phyloP scores from a whole-genome alignment of 92 coral and sea anemone genomes.

The Chrysogorgia sp. region DNA sequence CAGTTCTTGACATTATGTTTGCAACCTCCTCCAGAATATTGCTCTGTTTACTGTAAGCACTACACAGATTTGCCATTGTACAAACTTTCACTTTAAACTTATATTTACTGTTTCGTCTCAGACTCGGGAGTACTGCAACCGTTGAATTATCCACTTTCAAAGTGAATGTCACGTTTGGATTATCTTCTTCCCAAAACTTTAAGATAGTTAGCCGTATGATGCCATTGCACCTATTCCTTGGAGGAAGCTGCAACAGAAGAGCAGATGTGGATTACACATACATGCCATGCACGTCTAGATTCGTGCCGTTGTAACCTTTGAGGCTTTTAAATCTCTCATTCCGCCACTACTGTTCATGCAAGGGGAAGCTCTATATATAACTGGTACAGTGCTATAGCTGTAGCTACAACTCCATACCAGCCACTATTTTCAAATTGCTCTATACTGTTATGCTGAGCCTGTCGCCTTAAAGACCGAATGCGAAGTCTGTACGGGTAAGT shows the following conservation, averaged over 20 bases:
- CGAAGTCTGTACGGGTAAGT: no score
- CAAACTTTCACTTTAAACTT: not conserved
- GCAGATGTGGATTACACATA: no score
- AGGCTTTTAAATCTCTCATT: no score
- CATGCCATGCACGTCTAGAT: no score
- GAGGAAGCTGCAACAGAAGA: not conserved
- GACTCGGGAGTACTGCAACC: not conserved
- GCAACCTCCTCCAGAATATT: not conserved
- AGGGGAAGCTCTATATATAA: no score
- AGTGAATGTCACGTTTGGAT: not conserved
- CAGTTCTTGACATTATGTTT: not conserved
- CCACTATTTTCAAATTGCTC: no score
- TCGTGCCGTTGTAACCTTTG: no score
- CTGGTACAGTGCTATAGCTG: no score
- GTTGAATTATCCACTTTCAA: not conserved
- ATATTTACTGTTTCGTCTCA: not conserved
- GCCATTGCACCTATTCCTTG: not conserved
- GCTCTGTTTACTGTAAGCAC: not conserved
- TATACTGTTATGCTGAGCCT: no score
- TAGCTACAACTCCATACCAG: no score
- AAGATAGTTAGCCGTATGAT: not conserved
- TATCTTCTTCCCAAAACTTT: not conserved
- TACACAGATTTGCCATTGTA: not conserved
- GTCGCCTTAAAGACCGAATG: no score
- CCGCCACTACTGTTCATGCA: no score